phyloP scores from a whole-genome alignment of 2,113 vertebrate genomes.

The Dicaeum eximium region DNA sequence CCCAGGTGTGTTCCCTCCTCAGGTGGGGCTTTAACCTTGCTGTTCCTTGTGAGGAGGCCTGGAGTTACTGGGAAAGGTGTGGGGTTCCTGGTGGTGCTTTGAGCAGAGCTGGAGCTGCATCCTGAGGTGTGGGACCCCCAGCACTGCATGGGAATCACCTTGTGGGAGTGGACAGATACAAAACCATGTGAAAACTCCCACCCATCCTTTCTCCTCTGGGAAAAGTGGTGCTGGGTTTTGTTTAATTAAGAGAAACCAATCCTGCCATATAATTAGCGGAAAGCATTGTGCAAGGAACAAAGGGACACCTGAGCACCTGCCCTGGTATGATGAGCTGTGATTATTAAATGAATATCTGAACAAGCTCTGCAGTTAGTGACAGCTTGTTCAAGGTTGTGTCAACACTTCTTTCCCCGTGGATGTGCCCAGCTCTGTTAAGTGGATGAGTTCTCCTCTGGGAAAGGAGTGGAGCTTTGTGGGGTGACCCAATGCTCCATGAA shows the following conservation, averaged over 20 bases:
- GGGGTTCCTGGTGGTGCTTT: not conserved
- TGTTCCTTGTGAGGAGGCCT: not conserved
- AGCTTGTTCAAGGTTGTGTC: not conserved
- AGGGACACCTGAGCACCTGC: not conserved
- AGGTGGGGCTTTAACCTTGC: not conserved
- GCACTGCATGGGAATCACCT: not conserved
- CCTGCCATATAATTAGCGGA: not conserved
- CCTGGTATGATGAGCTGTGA: not conserved
- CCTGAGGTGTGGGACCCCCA: fast-evolving
- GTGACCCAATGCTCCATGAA: not conserved
- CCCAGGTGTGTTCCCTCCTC: not conserved
- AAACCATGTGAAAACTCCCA: not conserved
- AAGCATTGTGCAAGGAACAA: not conserved
- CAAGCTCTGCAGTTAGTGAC: not conserved
- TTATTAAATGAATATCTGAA: not conserved
- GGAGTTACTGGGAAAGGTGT: fast-evolving
- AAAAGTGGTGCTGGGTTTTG: not conserved
- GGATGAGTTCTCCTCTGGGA: not conserved
- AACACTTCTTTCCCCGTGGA: not conserved
- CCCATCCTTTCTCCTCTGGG: not conserved
- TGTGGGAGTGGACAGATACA: not conserved
- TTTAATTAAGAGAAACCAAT: not conserved
- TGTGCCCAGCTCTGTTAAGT: not conserved
- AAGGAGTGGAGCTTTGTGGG: not conserved
- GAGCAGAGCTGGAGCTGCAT: not conserved